Evolutionary conservation across 2,888 invertebrate species (phyloP).

Genomic region (Apamea crenata): DNA sequence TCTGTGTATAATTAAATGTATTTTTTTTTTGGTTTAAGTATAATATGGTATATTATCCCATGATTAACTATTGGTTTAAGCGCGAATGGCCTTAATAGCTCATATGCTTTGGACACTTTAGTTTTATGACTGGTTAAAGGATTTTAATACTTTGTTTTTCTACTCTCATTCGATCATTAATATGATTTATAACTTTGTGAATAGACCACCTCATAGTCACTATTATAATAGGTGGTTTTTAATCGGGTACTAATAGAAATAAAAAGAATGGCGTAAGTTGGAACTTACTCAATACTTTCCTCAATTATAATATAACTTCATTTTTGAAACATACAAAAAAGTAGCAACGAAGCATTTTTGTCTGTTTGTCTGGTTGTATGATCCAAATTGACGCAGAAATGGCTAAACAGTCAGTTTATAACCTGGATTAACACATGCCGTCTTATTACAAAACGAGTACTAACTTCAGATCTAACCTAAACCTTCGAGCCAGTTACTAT

Average conservation of each 20-base stretch:
- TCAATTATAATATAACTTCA: neutral
- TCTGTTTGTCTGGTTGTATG: neutral
- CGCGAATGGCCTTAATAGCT: neutral
- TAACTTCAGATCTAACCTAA: too few relatives aligned
- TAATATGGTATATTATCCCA: neutral
- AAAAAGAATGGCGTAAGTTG: neutral
- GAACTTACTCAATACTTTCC: neutral
- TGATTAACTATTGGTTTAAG: neutral
- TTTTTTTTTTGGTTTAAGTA: neutral
- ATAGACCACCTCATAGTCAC: constrained; percentile 24
- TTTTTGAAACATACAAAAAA: neutral
- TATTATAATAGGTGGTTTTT: neutral
- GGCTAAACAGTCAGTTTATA: neutral
- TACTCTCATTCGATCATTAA: neutral
- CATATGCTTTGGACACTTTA: neutral
- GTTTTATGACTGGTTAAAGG: neutral
- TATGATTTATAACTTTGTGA: constrained; percentile 30
- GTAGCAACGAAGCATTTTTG: neutral
- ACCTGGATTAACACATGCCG: too few relatives aligned
- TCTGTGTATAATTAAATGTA: neutral
- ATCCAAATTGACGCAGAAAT: neutral
- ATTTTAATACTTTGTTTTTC: constrained; percentile 1
- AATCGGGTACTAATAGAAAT: too few relatives aligned
- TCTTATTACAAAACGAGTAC: too few relatives aligned
- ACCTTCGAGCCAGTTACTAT: too few relatives aligned